A percentile compares a stretch with the other conserved stretches of the same genome.
These are phyloP conservation scores for Dryocosmus kuriphilus DNA, from an alignment of 2,888 invertebrate genomes.

Conservation along the genomic window DNA sequence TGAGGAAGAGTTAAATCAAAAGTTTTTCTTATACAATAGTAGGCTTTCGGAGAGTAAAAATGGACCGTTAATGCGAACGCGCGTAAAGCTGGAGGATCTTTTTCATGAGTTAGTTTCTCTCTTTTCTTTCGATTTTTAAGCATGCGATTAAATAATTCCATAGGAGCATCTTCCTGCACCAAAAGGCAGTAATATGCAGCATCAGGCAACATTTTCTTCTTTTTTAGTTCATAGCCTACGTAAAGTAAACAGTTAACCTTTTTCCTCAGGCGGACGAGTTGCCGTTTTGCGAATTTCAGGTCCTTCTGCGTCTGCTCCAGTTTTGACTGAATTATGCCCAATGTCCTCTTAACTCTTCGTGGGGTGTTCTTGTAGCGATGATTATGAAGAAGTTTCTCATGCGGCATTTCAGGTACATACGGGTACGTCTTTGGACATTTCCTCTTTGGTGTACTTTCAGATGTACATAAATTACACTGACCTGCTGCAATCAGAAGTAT, in stretches of 20 bases:
- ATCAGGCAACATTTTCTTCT: background rate
- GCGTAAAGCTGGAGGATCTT: background rate
- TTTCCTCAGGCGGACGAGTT: background rate
- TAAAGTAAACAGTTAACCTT: background rate
- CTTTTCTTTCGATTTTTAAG: background rate
- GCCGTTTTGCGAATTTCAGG: background rate
- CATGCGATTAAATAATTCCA: background rate
- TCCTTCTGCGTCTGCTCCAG: background rate
- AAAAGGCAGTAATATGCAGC: background rate
- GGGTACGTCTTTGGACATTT: too few species aligned
- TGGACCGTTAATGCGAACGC: too few species aligned
- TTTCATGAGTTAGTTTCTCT: background rate
- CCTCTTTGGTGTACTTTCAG: too few species aligned
- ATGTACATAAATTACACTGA: too few species aligned
- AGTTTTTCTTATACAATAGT: background rate
- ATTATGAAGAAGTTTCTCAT: background rate
- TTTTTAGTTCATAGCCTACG: too few species aligned
- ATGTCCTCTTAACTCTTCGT: background rate
- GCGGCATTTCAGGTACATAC: background rate
- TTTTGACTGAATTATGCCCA: background rate
- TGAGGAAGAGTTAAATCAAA: too few species aligned
- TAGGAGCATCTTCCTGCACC: background rate
- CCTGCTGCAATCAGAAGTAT: too few species aligned
- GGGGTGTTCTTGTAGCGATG: background rate
- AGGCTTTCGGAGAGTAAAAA: background rate